Base-by-base conservation (phyloP, 1,140 invertebrate genomes). In the Cylas formicarius region DNA sequence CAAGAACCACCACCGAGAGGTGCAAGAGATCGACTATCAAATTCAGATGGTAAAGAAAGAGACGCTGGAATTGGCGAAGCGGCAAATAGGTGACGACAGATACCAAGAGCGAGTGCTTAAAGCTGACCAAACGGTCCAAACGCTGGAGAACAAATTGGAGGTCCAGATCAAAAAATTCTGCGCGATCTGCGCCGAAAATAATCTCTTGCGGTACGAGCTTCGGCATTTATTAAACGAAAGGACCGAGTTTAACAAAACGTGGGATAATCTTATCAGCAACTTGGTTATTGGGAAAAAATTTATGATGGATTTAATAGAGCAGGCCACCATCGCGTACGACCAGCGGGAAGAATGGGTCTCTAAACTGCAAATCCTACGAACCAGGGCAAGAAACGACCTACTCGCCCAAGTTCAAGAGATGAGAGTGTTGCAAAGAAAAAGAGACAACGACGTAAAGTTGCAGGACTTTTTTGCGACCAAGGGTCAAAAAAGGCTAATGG, bases 321-420 rank as follows among this genome's bases (percentile, higher is more conserved):
- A 86, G 57, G 84, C 88, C 0, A 91, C 86, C 2, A 68, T 82
- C 21, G 81, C 88, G 1, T 91, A 89, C 61, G 88, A 92, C 69
- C 82, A 88, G 61, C 73, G 89, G 2, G 87, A 91, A 61, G 87
- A 90, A 56, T 80, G 86, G 54, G 81, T 89, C 56, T 78, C 76
- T 28, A 90, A 90, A 65, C 73, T 91, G 39, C 77, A 85, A 24
- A 74, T 80, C 1, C 68, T 92, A 22, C 80, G 53, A 48, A 83
- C 87, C 46, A 78, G 77, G 60, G 75, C 74, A 4, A 73, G 75
- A 47, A 67, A 65, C 21, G 72, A 75, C 35, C 63, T 70, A 36
- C 37, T 47, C 0, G 20, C 35, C 17, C 50, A 57, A 26, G 44
- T 50, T 11, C 44, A 45, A n/a, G 86, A 91, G 68, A 88, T 91